These are phyloP conservation scores for Myotis yumanensis DNA, from an alignment of 2,113 vertebrate species.

Conservation along the genomic window DNA sequence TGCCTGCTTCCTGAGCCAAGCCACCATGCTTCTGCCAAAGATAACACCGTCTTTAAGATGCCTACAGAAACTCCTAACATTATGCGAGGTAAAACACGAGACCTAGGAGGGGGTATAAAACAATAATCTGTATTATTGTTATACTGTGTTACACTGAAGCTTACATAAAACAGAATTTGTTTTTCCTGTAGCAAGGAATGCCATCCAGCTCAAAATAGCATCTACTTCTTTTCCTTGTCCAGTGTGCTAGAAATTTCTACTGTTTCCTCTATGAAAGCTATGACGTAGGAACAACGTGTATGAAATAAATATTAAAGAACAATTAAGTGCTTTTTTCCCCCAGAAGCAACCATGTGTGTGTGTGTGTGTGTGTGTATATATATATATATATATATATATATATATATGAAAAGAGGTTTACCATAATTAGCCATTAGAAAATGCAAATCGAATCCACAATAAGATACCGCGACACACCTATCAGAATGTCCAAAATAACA, in stretches of 20 bases:
- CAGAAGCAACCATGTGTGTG: neutral
- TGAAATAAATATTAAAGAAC: neutral
- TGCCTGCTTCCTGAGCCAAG: constrained; percentile 75
- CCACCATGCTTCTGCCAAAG: constrained; percentile 78
- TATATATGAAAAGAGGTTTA: neutral
- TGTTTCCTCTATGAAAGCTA: constrained; percentile 24
- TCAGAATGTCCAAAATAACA: constrained; percentile 14
- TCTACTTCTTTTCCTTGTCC: constrained; percentile 47
- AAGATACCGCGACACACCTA: neutral
- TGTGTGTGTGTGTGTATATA: too few species aligned
- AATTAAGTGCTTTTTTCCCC: neutral
- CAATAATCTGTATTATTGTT: constrained; percentile 59
- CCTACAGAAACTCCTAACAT: constrained; percentile 66
- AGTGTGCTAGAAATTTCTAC: constrained; percentile 12
- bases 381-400: neutral
- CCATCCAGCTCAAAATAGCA: constrained; percentile 57
- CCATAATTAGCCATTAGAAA: neutral
- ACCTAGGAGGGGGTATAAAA: constrained; percentile 51
- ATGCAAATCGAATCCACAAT: neutral
- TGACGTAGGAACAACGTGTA: neutral
- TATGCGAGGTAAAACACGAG: constrained; percentile 39
- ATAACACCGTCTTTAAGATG: constrained; percentile 71
- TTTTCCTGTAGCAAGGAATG: constrained; percentile 48
- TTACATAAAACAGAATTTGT: constrained; percentile 57
- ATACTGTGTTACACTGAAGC: constrained; percentile 31